Evolutionary conservation across 2,888 invertebrate species (phyloP).

Genomic region (Tridacna crocea): DNA sequence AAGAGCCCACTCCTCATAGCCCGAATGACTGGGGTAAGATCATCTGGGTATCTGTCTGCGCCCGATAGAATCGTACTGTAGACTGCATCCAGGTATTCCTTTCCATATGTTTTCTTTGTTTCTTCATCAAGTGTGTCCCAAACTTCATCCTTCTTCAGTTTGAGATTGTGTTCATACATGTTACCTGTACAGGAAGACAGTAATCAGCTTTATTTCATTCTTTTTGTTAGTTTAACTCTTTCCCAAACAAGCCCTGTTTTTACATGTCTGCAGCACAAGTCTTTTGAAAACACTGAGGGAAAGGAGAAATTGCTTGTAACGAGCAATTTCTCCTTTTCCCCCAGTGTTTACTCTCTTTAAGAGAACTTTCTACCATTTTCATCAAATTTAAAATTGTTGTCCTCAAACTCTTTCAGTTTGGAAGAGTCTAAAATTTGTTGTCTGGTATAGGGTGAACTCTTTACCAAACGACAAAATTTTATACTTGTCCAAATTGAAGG

Average conservation of each 20-base stretch:
- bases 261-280: not conserved
- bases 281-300: not conserved
- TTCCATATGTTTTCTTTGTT: conserved; percentile 74
- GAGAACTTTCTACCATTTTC: too few species aligned
- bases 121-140: conserved; percentile 77
- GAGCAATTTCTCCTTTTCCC: too few species aligned
- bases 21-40: conserved; percentile 79
- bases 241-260: too few species aligned
- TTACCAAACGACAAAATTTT: too few species aligned
- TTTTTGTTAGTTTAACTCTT: too few species aligned
- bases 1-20: conserved; percentile 80
- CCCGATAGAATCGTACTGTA: conserved; percentile 71
- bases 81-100: conserved; percentile 75
- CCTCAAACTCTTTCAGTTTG: too few species aligned
- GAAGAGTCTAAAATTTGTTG: too few species aligned
- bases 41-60: conserved; percentile 70
- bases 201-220: not conserved
- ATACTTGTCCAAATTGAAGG: too few species aligned
- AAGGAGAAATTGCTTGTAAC: not conserved
- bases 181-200: conserved; percentile 62
- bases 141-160: conserved; percentile 71
- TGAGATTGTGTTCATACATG: conserved; percentile 69
- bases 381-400: too few species aligned
- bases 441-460: too few species aligned
- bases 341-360: too few species aligned